Base-by-base conservation (phyloP, 2,888 invertebrate species). In the Hedychridium roseum region DNA sequence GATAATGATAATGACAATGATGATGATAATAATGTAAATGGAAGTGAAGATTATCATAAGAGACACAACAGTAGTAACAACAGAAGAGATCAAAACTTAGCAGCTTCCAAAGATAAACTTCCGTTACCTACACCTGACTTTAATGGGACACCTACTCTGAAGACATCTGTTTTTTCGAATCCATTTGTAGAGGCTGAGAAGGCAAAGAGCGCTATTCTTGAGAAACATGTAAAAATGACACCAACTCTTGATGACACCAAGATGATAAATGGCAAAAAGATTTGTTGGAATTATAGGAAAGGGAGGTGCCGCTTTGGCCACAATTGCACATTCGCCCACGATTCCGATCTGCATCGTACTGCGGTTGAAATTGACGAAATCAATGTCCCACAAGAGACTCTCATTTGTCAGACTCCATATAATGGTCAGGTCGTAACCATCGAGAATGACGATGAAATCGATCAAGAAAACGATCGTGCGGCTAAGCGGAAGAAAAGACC, bases 211-310 rank as follows among this genome's bases (percentile, higher is more conserved):
- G 91, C 92, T 9, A 88, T 93, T 46, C 80, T 95, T 32, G 93
- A 95, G 70, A 92, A 92, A 70, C 95, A 95, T 77, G 94, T 95
- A 0, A 94, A 94, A 84, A 92, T 96, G 92, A 93, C 90, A 67
- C 84, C 83, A 7, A 80, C 80, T 0, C 49, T 79, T 75, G 86
- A 86, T 58, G 86, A 88, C 71, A 86, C 87, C n/a, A 86, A 87
- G 66, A 86, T 87, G 79, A 91, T 92, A 64, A 93, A 93, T 73
- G 93, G 92, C 0, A 91, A 89, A 69, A 91, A 90, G 75, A 90
- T 95, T 52, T 96, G 96, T 79, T 95, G 93, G 92, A 95, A 93
- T 80, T 93, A 94, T 75, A 84, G 92, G 26, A 94, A 93, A 75
- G 94, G 95, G 1, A 85, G 89, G 20, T 96, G 96, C 76, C 84